Evolutionary conservation across 2,888 invertebrate species (phyloP).

Genomic region (Pheosia gnoma): DNA sequence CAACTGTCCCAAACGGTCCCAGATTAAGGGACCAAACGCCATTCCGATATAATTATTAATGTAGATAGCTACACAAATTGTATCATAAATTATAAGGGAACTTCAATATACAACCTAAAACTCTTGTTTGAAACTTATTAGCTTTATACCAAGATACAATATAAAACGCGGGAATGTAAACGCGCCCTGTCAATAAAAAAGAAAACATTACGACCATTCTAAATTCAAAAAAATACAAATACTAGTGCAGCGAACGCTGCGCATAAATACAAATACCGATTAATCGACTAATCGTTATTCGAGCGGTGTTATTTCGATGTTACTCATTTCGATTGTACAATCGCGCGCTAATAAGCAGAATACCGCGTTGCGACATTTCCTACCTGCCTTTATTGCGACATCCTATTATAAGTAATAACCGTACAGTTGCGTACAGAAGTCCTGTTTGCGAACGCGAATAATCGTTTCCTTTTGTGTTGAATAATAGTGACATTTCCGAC

Average conservation of each 20-base stretch:
- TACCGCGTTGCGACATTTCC: conserved; percentile 32
- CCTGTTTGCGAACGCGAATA: conserved; percentile 15
- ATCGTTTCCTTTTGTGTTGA: conserved; percentile 13
- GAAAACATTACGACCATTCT: background rate
- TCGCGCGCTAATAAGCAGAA: conserved; percentile 15
- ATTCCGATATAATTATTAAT: too few relatives aligned
- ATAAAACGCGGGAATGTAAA: too few relatives aligned
- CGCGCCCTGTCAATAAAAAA: background rate
- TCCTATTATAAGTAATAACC: conserved; percentile 13
- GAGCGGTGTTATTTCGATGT: conserved; percentile 4
- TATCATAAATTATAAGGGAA: too few relatives aligned
- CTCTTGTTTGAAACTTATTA: too few relatives aligned
- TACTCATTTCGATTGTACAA: background rate
- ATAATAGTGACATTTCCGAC: conserved; percentile 2
- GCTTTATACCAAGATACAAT: too few relatives aligned
- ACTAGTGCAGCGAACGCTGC: background rate
- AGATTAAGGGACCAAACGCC: too few relatives aligned
- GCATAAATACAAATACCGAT: background rate
- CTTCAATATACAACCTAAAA: too few relatives aligned
- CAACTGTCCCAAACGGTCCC: too few relatives aligned
- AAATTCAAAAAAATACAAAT: background rate
- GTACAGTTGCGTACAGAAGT: conserved; percentile 9
- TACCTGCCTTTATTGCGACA: conserved; percentile 24
- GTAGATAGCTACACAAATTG: too few relatives aligned
- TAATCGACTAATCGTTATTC: conserved; percentile 9